A percentile compares a stretch with the other conserved stretches of the same genome.
These are phyloP conservation scores for Agriopis marginaria DNA, from an alignment of 2,888 invertebrate genomes.

Conservation along the genomic window DNA sequence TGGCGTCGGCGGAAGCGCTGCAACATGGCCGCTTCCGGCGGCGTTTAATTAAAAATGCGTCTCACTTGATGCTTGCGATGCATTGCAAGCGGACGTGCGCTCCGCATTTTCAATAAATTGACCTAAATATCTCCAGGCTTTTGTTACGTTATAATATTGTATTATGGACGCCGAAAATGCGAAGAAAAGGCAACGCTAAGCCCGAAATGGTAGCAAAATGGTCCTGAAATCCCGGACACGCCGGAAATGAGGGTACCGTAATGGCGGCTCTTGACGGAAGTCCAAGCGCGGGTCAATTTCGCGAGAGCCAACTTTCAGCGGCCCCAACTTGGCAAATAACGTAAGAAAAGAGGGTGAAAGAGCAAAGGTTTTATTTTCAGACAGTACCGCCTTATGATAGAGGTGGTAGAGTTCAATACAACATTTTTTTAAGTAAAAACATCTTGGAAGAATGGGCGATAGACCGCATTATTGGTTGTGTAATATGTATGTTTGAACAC, in stretches of 20 bases:
- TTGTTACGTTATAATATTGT: constrained; percentile 20
- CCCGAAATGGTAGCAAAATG: constrained; percentile 56
- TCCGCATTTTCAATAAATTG: constrained; percentile 52
- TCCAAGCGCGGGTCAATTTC: constrained; percentile 62
- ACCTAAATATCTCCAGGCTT: constrained; percentile 31
- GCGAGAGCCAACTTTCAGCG: constrained; percentile 54
- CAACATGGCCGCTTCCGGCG: constrained; percentile 80
- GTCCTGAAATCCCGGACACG: constrained; percentile 57
- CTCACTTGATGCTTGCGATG: constrained; percentile 74
- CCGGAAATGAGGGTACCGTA: constrained; percentile 70
- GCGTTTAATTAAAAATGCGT: constrained; percentile 84
- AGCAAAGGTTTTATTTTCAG: constrained; percentile 24
- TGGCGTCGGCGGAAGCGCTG: constrained; percentile 75
- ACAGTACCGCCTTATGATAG: constrained; percentile 22
- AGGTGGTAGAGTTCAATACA: constrained; percentile 29
- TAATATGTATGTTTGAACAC: constrained; percentile 37
- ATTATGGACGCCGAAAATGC: constrained; percentile 30
- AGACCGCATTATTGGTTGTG: constrained; percentile 47
- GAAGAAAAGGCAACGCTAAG: constrained; percentile 28
- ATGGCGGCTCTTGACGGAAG: constrained; percentile 67
- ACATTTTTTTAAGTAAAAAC: neutral
- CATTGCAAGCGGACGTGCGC: constrained; percentile 61
- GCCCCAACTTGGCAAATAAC: constrained; percentile 62
- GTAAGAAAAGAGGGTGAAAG: constrained; percentile 55
- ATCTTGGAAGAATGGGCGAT: constrained; percentile 38